These are phyloP conservation scores for Catocala sponsa DNA, from an alignment of 2,888 invertebrate species.

Conservation along the genomic window DNA sequence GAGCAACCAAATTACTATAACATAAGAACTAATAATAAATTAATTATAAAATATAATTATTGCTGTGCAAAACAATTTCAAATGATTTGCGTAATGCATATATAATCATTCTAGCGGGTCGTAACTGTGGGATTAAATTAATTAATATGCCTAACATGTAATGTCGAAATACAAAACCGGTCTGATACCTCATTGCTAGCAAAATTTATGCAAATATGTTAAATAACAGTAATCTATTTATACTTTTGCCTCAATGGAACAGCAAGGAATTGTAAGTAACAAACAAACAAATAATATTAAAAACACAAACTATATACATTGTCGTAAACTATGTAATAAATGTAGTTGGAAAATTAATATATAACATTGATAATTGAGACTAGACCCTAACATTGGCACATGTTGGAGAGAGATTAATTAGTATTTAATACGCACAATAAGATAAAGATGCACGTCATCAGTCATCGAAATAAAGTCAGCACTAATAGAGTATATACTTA, in stretches of 20 bases:
- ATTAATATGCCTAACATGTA: no score
- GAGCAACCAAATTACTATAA: no score
- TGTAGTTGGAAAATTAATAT: slow-evolving; percentile 22
- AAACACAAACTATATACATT: slow-evolving; percentile 30
- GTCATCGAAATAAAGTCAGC: slow-evolving; percentile 43
- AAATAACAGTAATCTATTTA: slow-evolving; percentile 54
- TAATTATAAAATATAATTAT: no score
- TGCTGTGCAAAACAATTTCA: no score
- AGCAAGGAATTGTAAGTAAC: slow-evolving; percentile 87
- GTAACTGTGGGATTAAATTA: no score
- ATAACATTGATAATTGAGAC: slow-evolving; percentile 24
- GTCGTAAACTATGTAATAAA: slow-evolving; percentile 27
- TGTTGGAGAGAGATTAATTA: slow-evolving; percentile 31
- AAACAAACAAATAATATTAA: slow-evolving; percentile 39
- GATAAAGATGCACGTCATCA: slow-evolving; percentile 46
- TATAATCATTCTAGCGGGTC: no score
- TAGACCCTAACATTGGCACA: slow-evolving; percentile 45
- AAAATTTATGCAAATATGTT: background rate
- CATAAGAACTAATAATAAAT: no score
- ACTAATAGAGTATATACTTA: slow-evolving; percentile 43
- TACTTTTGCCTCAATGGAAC: slow-evolving; percentile 81
- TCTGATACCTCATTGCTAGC: no score
- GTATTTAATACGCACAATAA: slow-evolving; percentile 40
- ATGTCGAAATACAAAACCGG: no score
- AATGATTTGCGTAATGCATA: no score